phyloP scores from a whole-genome alignment of 2,888 invertebrate genomes.

The Drosophila prolongata region DNA sequence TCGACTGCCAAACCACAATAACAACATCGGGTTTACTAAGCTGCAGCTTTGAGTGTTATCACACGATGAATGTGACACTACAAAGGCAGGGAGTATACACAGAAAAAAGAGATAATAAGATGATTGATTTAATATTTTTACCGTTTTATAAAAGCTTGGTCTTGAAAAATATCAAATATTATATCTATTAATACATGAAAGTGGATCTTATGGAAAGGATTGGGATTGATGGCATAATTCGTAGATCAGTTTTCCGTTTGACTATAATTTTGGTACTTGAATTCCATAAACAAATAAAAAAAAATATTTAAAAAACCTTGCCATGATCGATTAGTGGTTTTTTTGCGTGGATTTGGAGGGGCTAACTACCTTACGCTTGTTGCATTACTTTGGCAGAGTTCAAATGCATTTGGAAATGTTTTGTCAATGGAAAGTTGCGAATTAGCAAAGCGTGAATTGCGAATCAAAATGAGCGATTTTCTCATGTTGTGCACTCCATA shows the following conservation, averaged over 20 bases:
- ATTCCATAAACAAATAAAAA: background rate
- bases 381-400: constrained; percentile 45
- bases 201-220: background rate
- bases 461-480: constrained; percentile 39
- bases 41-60: constrained; percentile 34
- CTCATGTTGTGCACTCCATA: constrained; percentile 40
- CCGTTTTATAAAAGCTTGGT: background rate
- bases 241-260: background rate
- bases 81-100: constrained; percentile 11
- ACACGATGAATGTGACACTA: constrained; percentile 33
- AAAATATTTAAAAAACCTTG: background rate
- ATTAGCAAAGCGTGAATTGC: constrained; percentile 48
- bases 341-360: constrained; percentile 6
- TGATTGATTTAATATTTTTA: background rate
- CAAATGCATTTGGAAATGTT: constrained; percentile 60
- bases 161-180: background rate
- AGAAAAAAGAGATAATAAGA: background rate
- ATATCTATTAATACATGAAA: background rate
- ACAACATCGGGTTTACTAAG: constrained; percentile 20
- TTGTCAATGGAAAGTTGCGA: constrained; percentile 74
- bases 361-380: constrained; percentile 25
- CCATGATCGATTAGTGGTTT: background rate
- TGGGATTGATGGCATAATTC: background rate
- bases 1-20: constrained; percentile 39
- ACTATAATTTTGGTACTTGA: too few species aligned